A percentile compares a stretch with the other conserved stretches of the same genome.
These are phyloP conservation scores for Atta cephalotes DNA, from an alignment of 1,140 invertebrate species.

Conservation along the genomic window DNA sequence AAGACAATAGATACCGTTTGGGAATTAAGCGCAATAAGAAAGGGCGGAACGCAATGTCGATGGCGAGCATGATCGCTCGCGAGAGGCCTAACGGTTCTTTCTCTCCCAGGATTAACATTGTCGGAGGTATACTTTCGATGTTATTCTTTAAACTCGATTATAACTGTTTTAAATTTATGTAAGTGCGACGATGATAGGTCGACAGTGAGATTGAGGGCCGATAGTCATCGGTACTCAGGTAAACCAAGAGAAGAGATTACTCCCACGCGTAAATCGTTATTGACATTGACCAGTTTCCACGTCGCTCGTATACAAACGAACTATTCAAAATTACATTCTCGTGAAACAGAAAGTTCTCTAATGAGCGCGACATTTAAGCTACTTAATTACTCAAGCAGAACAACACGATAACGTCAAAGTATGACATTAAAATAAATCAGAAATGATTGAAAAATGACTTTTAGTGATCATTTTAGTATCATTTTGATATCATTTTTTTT, in stretches of 20 bases:
- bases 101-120: slow-evolving; percentile 55
- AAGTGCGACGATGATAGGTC: slow-evolving; percentile 63
- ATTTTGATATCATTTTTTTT: too few relatives aligned
- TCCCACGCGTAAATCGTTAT: slow-evolving; percentile 60
- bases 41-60: slow-evolving; percentile 69
- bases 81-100: slow-evolving; percentile 66
- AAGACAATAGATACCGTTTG: slow-evolving; percentile 68
- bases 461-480: too few relatives aligned
- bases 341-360: slow-evolving; percentile 21
- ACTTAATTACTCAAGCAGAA: too few relatives aligned
- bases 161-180: slow-evolving; percentile 70
- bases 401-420: too few relatives aligned
- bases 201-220: slow-evolving; percentile 34
- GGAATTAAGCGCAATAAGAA: slow-evolving; percentile 68
- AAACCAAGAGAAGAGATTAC: slow-evolving; percentile 24
- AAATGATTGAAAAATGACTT: too few relatives aligned
- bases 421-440: too few relatives aligned
- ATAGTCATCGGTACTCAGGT: slow-evolving; percentile 14
- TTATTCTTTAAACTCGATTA: slow-evolving; percentile 63
- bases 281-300: slow-evolving; percentile 58
- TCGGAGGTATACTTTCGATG: slow-evolving; percentile 66
- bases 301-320: not conserved
- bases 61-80: slow-evolving; percentile 59
- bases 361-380: not conserved
- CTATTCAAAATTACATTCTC: slow-evolving; percentile 25